A percentile compares a stretch with the other conserved stretches of the same genome.
phyloP scores from a whole-genome alignment of 1,140 invertebrate genomes.

The Drosophila nasuta region DNA sequence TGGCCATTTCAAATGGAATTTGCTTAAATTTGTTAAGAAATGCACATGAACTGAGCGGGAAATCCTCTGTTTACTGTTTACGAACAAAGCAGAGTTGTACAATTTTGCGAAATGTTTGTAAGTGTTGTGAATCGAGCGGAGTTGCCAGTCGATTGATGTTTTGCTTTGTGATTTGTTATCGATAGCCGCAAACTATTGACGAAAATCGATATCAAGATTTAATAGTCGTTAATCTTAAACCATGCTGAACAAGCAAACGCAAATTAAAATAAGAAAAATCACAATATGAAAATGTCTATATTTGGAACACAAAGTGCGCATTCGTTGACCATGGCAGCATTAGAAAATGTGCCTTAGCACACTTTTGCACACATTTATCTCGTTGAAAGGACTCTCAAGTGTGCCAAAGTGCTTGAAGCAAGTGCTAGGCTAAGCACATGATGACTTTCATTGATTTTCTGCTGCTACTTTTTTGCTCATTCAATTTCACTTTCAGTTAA shows the following conservation, averaged over 20 bases:
- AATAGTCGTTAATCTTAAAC: not conserved
- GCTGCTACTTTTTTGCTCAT: constrained; percentile 4
- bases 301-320: not conserved
- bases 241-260: not conserved
- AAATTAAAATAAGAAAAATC: not conserved
- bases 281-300: not conserved
- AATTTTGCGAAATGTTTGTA: not conserved
- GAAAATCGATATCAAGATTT: not conserved
- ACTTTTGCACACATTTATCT: constrained; percentile 46
- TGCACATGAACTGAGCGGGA: constrained; percentile 14
- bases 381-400: constrained; percentile 41
- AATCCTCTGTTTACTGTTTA: not conserved
- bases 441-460: constrained; percentile 60
- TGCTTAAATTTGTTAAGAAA: not conserved
- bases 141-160: not conserved
- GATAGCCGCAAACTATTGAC: not conserved
- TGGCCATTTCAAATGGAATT: constrained; percentile 48
- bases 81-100: constrained; percentile 20
- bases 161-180: not conserved
- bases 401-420: constrained; percentile 49
- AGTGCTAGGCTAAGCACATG: constrained; percentile 30
- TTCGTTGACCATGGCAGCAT: constrained; percentile 23
- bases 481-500: constrained; percentile 39
- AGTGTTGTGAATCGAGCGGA: not conserved
- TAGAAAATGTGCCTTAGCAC: constrained; percentile 9